phyloP scores from a whole-genome alignment of 1,140 invertebrate species.

The Aporrectodea caliginosa region DNA sequence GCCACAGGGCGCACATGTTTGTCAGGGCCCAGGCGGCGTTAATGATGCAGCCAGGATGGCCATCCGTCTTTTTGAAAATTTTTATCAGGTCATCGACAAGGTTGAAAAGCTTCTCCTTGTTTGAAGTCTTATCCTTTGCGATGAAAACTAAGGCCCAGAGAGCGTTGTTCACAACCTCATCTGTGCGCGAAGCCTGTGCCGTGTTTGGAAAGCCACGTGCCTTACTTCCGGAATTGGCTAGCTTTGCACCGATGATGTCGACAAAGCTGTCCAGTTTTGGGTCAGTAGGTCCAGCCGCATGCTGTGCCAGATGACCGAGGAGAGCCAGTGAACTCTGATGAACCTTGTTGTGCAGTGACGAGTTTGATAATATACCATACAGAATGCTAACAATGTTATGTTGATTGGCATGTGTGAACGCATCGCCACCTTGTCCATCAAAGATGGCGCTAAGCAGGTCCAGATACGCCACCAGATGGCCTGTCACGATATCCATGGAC shows the following conservation, averaged over 20 bases:
- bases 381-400: not conserved
- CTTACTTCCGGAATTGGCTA: slow-evolving; percentile 1
- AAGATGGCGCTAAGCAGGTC: slow-evolving; percentile 26
- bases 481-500: slow-evolving; percentile 9
- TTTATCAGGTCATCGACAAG: slow-evolving; percentile 4
- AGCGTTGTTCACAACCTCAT: slow-evolving; percentile 17
- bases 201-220: not conserved
- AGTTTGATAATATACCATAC: slow-evolving; percentile 2
- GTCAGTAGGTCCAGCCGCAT: not conserved
- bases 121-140: slow-evolving; percentile 12
- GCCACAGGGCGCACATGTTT: slow-evolving; percentile 6
- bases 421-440: slow-evolving; percentile 19
- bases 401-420: not conserved
- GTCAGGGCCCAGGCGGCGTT: slow-evolving; percentile 25
- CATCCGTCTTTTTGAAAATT: slow-evolving; percentile 4
- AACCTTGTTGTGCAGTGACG: not conserved
- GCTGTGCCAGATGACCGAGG: slow-evolving; percentile 17
- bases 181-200: not conserved
- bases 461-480: slow-evolving; percentile 15
- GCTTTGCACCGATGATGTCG: not conserved
- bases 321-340: slow-evolving; percentile 22
- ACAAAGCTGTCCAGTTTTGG: slow-evolving; percentile 12
- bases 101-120: slow-evolving; percentile 6
- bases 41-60: slow-evolving; percentile 14
- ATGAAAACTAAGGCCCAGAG: slow-evolving; percentile 25